A percentile compares a stretch with the other conserved stretches of the same genome.
Evolutionary conservation across 2,797 vertebrate genomes (phyloP).

Genomic region (Halcyon smyrnensis): DNA sequence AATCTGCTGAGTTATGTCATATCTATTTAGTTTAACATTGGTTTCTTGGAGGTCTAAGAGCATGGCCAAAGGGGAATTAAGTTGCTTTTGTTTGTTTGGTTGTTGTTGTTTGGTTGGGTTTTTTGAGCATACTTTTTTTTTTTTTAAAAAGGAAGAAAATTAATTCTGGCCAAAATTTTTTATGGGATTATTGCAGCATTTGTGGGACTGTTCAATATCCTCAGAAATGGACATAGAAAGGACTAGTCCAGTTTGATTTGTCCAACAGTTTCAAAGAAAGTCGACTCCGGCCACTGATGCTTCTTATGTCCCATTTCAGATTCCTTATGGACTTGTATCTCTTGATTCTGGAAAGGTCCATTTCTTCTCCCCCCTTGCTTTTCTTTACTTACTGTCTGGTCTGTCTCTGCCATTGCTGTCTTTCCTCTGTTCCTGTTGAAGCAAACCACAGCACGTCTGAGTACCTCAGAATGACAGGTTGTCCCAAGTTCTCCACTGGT

Average conservation of each 20-base stretch:
- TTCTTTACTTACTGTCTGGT: neutral
- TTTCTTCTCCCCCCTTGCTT: neutral
- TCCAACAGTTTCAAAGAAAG: neutral
- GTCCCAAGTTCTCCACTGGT: neutral
- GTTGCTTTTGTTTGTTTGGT: neutral
- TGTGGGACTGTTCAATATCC: slow-evolving; percentile 3
- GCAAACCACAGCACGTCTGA: neutral
- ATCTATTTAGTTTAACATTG: slow-evolving; percentile 24
- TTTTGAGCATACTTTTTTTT: neutral
- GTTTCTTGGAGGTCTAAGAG: slow-evolving; percentile 49
- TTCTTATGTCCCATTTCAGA: neutral
- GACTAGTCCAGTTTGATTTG: neutral
- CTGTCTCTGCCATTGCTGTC: neutral
- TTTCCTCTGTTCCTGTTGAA: neutral
- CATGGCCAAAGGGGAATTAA: slow-evolving; percentile 28
- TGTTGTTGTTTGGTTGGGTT: neutral
- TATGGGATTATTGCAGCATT: slow-evolving; percentile 21
- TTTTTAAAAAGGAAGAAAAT: neutral
- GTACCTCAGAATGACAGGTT: rapidly evolving
- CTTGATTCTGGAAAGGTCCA: neutral
- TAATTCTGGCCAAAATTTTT: slow-evolving; percentile 22
- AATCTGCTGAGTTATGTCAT: slow-evolving; percentile 26
- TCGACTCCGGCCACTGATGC: neutral
- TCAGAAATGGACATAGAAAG: neutral
- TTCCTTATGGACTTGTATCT: neutral